Percentiles rank a stretch among this genome's conserved stretches.
Conservation (phyloP, 2,113 vertebrate species). For the Sitta europaea region DNA sequence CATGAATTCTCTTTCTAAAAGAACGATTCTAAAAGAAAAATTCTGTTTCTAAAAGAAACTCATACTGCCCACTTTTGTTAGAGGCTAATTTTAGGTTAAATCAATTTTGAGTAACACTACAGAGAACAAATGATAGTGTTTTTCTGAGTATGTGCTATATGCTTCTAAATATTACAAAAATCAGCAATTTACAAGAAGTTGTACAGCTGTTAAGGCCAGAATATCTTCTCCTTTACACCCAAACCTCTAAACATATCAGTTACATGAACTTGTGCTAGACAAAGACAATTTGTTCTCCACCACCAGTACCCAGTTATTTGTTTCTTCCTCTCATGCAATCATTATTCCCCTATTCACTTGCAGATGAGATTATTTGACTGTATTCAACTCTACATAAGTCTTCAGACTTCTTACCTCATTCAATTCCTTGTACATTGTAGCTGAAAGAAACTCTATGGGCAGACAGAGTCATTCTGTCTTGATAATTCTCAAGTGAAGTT, state of each 20-base stretch:
- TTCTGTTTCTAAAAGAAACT: not conserved
- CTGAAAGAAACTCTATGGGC: not conserved
- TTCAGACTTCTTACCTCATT: not conserved
- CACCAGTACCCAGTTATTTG: not conserved
- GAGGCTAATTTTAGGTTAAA: not conserved
- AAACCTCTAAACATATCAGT: not conserved
- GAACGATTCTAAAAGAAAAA: no score
- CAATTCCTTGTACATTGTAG: not conserved
- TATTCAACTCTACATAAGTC: not conserved
- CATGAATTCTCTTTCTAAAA: not conserved
- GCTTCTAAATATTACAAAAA: not conserved
- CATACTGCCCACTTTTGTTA: not conserved
- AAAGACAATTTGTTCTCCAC: not conserved
- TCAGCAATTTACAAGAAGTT: not conserved
- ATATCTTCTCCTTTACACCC: not conserved
- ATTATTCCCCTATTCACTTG: not conserved
- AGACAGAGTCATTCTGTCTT: not conserved
- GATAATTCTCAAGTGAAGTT: not conserved
- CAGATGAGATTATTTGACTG: not conserved
- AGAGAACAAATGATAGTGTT: not conserved
- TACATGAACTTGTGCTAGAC: not conserved
- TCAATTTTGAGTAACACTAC: not conserved
- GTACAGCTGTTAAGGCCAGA: not conserved
- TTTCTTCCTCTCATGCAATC: not conserved
- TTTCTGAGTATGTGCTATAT: not conserved